Percentiles rank a stretch among this genome's conserved stretches.
Conservation (phyloP, 2,113 vertebrate genomes). For the human region GRCh38 chr7:25417501-25418000, state of each 20-base stretch:
- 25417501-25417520: background rate
- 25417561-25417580: background rate
- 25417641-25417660: background rate
- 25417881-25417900: background rate
- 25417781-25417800: background rate
- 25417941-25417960: background rate
- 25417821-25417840: background rate
- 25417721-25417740: background rate
- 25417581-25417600: background rate
- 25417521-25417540: background rate
- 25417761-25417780: background rate
- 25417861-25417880: background rate
- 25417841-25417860: background rate
- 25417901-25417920: background rate
- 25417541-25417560: background rate
- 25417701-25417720: background rate
- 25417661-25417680: background rate
- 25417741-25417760: background rate
- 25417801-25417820: background rate
- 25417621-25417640: background rate
- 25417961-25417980: background rate
- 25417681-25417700: background rate
- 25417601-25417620: background rate
- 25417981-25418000: background rate
- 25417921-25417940: background rate